Evolutionary conservation across 2,888 invertebrate genomes (phyloP).

Genomic region (Silvanus unidentatus): DNA sequence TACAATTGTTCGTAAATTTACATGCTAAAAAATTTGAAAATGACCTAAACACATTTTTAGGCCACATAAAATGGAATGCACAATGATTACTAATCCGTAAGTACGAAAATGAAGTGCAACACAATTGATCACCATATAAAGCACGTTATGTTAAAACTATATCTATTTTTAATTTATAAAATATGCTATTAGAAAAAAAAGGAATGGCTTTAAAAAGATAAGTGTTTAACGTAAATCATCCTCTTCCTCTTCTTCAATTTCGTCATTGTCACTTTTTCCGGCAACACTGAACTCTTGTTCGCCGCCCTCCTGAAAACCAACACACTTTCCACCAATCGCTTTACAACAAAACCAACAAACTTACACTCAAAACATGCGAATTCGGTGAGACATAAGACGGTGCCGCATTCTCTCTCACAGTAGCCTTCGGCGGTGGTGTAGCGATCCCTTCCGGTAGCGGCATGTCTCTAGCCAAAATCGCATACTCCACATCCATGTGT

Average conservation of each 20-base stretch:
- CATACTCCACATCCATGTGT: constrained; percentile 89
- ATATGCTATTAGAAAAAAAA: background rate
- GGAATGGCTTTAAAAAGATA: background rate
- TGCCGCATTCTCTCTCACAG: constrained; percentile 51
- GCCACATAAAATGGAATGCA: too few species aligned
- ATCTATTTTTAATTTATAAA: constrained; percentile 1
- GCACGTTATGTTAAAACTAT: background rate
- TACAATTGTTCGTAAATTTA: too few species aligned
- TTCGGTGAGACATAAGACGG: constrained; percentile 58
- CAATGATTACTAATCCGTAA: too few species aligned
- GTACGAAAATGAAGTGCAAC: too few species aligned
- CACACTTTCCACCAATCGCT: too few species aligned
- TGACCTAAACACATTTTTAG: too few species aligned
- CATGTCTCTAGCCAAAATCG: constrained; percentile 65
- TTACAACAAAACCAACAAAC: too few species aligned
- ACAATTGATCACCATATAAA: too few species aligned
- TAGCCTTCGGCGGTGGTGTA: constrained; percentile 48
- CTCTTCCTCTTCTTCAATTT: constrained; percentile 30
- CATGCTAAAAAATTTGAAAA: too few species aligned
- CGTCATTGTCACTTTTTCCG: constrained; percentile 9
- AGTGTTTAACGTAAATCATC: constrained; percentile 32
- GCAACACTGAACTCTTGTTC: constrained; percentile 24
- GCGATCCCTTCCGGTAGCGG: constrained; percentile 58
- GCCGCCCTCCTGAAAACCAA: constrained; percentile 4
- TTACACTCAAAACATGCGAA: constrained; percentile 33